These are phyloP conservation scores for Conopomorpha cramerella DNA, from an alignment of 1,140 invertebrate species.

Conservation along the genomic window DNA sequence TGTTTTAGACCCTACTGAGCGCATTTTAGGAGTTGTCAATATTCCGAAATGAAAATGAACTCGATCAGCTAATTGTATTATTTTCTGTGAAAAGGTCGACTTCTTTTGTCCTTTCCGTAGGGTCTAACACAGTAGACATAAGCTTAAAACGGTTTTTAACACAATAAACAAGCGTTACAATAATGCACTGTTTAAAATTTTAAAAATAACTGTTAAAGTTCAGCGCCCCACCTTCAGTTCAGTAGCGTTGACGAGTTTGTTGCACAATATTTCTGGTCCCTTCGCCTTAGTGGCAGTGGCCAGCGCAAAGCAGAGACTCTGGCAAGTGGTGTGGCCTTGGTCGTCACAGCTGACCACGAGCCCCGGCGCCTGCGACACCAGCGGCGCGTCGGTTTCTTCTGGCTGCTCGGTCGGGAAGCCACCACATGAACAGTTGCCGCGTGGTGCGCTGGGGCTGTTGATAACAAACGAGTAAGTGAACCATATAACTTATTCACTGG, in stretches of 20 bases:
- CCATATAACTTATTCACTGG: no score
- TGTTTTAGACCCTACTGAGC: no score
- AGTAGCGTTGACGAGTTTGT: conserved; percentile 28
- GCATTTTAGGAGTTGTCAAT: no score
- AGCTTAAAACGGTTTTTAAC: no score
- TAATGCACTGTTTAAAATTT: neutral
- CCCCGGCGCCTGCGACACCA: conserved; percentile 36
- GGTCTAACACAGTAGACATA: no score
- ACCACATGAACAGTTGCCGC: conserved; percentile 42
- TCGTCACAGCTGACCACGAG: conserved; percentile 36
- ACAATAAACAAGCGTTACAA: neutral
- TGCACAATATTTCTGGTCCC: conserved; percentile 46
- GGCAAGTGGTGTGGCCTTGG: conserved; percentile 35
- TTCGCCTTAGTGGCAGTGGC: conserved; percentile 44
- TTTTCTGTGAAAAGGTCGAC: no score
- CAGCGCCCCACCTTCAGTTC: conserved; percentile 43
- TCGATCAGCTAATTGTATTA: no score
- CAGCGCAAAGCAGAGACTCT: conserved; percentile 34
- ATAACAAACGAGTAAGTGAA: no score
- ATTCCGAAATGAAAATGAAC: no score
- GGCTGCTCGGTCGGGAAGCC: conserved; percentile 25
- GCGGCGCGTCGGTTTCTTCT: conserved; percentile 13
- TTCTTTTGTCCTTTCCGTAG: no score
- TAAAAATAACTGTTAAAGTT: no score
- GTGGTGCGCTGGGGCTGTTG: no score